phyloP scores from a whole-genome alignment of 2,113 vertebrate genomes.

The Phycodurus eques region DNA sequence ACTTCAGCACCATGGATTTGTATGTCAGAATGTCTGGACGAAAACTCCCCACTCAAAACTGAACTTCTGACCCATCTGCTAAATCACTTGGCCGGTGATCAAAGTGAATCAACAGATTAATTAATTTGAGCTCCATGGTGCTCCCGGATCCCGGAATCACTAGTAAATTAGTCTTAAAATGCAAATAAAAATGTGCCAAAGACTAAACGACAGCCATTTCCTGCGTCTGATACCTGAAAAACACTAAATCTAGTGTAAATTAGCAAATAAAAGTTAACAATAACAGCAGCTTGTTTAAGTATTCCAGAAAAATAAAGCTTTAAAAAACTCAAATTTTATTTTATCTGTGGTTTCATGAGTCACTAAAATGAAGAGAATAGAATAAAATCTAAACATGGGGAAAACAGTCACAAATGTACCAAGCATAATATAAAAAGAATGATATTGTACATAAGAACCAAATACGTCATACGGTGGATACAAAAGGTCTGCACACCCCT shows the following conservation, averaged over 20 bases:
- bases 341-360: too few species aligned
- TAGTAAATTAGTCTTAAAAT: constrained; percentile 27
- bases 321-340: too few species aligned
- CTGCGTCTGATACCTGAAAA: too few species aligned
- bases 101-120: constrained; percentile 29
- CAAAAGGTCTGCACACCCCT: too few species aligned
- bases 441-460: too few species aligned
- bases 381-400: too few species aligned
- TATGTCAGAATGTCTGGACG: background rate
- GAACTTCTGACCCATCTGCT: constrained; percentile 47
- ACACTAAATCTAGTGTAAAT: too few species aligned
- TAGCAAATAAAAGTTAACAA: background rate
- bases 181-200: background rate
- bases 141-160: background rate
- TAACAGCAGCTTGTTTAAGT: background rate
- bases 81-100: constrained; percentile 36
- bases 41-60: constrained; percentile 29
- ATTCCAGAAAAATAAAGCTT: background rate
- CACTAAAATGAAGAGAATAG: too few species aligned
- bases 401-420: too few species aligned
- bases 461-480: too few species aligned
- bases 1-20: background rate
- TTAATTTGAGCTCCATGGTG: constrained; percentile 21
- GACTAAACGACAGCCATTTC: background rate
- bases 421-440: too few species aligned